Evolutionary conservation across 92 coral and sea anemone species (phyloP).

Genomic region (Actinernus sp.): DNA sequence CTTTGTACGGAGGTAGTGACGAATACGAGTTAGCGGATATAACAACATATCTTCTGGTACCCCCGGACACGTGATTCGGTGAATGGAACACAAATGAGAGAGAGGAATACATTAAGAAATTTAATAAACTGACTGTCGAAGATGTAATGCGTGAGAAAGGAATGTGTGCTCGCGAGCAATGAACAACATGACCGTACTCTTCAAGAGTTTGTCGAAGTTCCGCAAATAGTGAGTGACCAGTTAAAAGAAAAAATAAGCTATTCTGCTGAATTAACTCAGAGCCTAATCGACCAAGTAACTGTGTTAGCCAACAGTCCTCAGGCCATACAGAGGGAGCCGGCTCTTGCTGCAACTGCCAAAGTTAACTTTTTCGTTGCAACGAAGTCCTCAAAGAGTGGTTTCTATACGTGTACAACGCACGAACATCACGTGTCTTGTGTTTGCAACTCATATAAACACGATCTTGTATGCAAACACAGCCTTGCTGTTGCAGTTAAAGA

Average conservation of each 20-base stretch:
- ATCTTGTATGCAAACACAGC: conserved; percentile 35
- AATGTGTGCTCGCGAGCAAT: too few species aligned
- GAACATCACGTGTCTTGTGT: conserved; percentile 23
- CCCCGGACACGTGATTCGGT: conserved; percentile 54
- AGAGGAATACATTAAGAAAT: conserved; percentile 22
- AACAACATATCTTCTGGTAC: conserved; percentile 27
- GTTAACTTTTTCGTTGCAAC: conserved; percentile 49
- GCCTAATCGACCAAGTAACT: conserved; percentile 19
- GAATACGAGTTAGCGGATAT: conserved; percentile 53
- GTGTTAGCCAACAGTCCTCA: conserved; percentile 16
- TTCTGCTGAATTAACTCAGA: conserved; percentile 16
- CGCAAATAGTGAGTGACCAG: too few species aligned
- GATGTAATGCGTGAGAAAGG: conserved; percentile 35
- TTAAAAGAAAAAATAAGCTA: too few species aligned
- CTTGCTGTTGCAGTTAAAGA: conserved; percentile 48
- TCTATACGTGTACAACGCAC: conserved; percentile 28
- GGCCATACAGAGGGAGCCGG: conserved; percentile 33
- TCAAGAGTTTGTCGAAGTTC: too few species aligned
- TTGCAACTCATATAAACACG: conserved; percentile 35
- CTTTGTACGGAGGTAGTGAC: conserved; percentile 57
- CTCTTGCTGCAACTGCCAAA: too few species aligned
- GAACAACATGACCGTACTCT: too few species aligned
- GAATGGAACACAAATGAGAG: conserved; percentile 38
- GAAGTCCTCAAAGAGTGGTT: conserved; percentile 32
- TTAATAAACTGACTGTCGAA: conserved; percentile 37